Percentiles rank a stretch among this genome's conserved stretches.
These are phyloP conservation scores for Bemisia tabaci DNA, from an alignment of 1,140 invertebrate species.

Conservation along the genomic window DNA sequence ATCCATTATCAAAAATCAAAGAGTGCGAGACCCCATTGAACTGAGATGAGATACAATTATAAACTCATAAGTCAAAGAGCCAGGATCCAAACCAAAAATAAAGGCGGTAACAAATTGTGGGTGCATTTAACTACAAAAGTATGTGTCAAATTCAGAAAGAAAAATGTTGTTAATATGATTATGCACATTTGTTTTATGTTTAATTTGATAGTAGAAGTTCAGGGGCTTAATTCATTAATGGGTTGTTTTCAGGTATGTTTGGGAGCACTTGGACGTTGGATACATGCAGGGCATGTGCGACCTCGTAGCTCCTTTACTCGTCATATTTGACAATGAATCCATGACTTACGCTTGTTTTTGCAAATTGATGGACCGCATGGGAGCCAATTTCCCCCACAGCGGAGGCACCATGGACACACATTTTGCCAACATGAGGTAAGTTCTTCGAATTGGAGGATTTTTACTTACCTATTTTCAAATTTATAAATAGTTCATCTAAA, in stretches of 20 bases:
- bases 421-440: slow-evolving; percentile 85
- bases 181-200: background rate
- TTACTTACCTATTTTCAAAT: too few species aligned
- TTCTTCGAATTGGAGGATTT: too few species aligned
- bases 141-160: too few species aligned
- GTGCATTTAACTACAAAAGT: too few species aligned
- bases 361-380: slow-evolving; percentile 77
- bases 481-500: too few species aligned
- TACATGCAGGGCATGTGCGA: slow-evolving; percentile 94
- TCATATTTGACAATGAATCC: slow-evolving; percentile 84
- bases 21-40: too few species aligned
- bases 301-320: slow-evolving; percentile 79
- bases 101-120: too few species aligned
- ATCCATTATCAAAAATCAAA: too few species aligned
- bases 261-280: slow-evolving; percentile 83
- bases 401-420: slow-evolving; percentile 88
- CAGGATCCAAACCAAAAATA: too few species aligned
- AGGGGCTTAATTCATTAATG: slow-evolving; percentile 9
- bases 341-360: slow-evolving; percentile 85
- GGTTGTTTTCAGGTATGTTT: slow-evolving; percentile 62
- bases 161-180: slow-evolving; percentile 4
- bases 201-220: background rate
- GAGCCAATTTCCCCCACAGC: slow-evolving; percentile 74
- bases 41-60: too few species aligned
- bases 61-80: too few species aligned